These are phyloP conservation scores for Pardalotus punctatus DNA, from an alignment of 2,113 vertebrate species.

Conservation along the genomic window DNA sequence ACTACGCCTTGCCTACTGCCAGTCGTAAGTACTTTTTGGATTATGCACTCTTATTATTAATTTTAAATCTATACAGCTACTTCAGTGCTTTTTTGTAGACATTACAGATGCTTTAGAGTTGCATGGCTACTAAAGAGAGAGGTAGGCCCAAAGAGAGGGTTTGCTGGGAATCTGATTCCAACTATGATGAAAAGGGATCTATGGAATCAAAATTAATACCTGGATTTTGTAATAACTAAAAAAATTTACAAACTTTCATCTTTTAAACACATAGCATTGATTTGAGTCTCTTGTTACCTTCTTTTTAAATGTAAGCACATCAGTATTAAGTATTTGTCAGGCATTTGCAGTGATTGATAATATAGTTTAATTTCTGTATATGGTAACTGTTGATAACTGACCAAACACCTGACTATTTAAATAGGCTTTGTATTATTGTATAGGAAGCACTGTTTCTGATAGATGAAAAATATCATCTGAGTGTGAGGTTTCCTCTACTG, in stretches of 20 bases:
- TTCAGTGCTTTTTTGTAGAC: background rate
- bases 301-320: background rate
- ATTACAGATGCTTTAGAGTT: background rate
- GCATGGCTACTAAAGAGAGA: background rate
- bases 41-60: background rate
- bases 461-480: background rate
- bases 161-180: background rate
- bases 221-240: background rate
- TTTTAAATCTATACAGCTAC: background rate
- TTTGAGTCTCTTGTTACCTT: background rate
- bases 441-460: background rate
- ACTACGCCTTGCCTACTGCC: constrained; percentile 94
- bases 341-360: background rate
- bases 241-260: background rate
- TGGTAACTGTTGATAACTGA: background rate
- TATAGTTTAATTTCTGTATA: background rate
- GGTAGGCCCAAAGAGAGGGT: background rate
- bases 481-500: background rate
- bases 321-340: background rate
- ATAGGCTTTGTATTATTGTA: background rate
- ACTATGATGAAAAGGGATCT: background rate
- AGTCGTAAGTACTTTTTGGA: constrained; percentile 84
- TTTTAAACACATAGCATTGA: background rate
- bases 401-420: background rate
- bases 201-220: background rate